These are phyloP conservation scores for Fregetta grallaria DNA, from an alignment of 2,113 vertebrate species.

Conservation along the genomic window DNA sequence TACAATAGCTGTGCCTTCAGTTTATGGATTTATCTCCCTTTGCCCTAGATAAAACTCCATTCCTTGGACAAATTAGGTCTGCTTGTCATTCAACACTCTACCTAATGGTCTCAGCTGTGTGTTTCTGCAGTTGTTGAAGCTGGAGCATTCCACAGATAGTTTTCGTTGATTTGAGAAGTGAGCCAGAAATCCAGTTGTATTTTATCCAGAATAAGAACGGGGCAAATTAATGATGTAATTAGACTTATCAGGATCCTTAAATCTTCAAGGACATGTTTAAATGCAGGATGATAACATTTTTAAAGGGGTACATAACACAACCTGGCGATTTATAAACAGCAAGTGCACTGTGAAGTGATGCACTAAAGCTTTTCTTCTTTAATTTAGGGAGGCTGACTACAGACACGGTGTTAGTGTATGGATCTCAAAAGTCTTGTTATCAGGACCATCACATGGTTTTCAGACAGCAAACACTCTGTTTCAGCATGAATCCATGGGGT, in stretches of 20 bases:
- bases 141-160: slow-evolving; percentile 34
- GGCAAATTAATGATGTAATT: slow-evolving; percentile 69
- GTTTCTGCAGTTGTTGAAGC: slow-evolving; percentile 28
- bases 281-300: slow-evolving; percentile 56
- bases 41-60: slow-evolving; percentile 57
- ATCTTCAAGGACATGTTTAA: slow-evolving; percentile 59
- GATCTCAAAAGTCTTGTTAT: background rate
- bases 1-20: slow-evolving; percentile 10
- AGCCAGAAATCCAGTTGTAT: slow-evolving; percentile 48
- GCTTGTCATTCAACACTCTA: slow-evolving; percentile 63
- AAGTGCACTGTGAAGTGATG: background rate
- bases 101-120: slow-evolving; percentile 48
- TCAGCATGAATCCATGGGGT: background rate
- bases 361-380: background rate
- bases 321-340: background rate
- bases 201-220: slow-evolving; percentile 33
- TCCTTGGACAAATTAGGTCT: slow-evolving; percentile 60
- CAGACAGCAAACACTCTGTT: background rate
- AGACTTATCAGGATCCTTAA: slow-evolving; percentile 57
- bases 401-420: background rate
- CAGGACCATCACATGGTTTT: background rate
- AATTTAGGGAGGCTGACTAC: background rate
- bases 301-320: slow-evolving; percentile 6
- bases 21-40: slow-evolving; percentile 46
- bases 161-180: slow-evolving; percentile 37